These are phyloP conservation scores for Drosophila nebulosa DNA, from an alignment of 1,140 invertebrate species.

Conservation along the genomic window DNA sequence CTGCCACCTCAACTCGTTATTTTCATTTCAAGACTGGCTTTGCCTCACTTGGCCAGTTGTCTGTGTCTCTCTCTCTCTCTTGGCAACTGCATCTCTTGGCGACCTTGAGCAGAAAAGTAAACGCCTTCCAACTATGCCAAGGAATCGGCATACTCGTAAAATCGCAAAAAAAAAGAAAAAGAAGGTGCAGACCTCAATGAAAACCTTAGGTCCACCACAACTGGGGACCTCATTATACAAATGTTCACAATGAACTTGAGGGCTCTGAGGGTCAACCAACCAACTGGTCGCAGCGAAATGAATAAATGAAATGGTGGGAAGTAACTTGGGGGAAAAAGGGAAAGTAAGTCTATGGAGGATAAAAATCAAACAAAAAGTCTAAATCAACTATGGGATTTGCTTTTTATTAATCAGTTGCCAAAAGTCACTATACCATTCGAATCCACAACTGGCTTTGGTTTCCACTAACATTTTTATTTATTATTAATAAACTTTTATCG, in stretches of 20 bases:
- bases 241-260: slow-evolving; percentile 7
- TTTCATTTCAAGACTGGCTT: slow-evolving; percentile 2
- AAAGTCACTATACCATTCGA: no score
- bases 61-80: background rate
- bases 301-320: background rate
- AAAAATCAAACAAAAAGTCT: no score
- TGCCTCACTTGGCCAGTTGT: background rate
- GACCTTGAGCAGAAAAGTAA: slow-evolving; percentile 4
- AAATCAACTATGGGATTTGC: no score
- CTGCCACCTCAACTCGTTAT: slow-evolving; percentile 3
- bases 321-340: background rate
- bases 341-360: no score
- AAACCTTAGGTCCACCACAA: background rate
- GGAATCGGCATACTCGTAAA: background rate
- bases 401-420: no score
- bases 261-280: background rate
- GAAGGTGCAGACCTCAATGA: background rate
- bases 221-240: slow-evolving; percentile 1
- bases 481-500: no score
- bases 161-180: background rate
- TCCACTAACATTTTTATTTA: no score
- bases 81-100: background rate
- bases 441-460: no score
- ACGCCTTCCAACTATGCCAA: slow-evolving; percentile 9
- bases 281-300: background rate